These are phyloP conservation scores for Daubentonia madagascariensis DNA, from an alignment of 2,113 vertebrate genomes.

Conservation along the genomic window DNA sequence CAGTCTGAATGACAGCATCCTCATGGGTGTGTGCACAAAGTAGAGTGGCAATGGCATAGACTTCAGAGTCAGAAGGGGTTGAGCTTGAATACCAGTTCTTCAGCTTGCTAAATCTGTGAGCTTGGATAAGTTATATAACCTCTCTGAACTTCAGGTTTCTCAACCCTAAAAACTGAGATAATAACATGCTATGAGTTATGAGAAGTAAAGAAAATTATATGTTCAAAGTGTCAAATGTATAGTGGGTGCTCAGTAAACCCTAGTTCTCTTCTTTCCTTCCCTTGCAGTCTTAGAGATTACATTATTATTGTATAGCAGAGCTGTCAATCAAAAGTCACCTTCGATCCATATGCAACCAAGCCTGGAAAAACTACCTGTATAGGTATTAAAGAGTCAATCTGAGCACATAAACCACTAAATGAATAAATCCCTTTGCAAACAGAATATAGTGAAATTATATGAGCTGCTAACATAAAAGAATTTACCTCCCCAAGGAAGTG, in stretches of 20 bases:
- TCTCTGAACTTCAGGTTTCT: conserved; percentile 47
- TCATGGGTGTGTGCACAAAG: neutral
- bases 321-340: neutral
- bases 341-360: neutral
- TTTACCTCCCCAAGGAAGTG: neutral
- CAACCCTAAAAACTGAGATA: conserved; percentile 35
- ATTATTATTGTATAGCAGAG: neutral
- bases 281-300: neutral
- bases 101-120: conserved; percentile 35
- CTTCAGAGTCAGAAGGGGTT: neutral
- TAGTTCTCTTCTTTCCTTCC: neutral
- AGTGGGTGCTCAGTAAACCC: neutral
- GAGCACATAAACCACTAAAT: conserved; percentile 12
- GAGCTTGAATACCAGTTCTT: neutral
- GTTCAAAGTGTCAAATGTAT: conserved; percentile 37
- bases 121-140: conserved; percentile 54
- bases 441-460: neutral
- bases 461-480: neutral
- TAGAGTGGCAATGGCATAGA: neutral
- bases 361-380: neutral
- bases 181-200: conserved; percentile 48
- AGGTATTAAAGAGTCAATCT: neutral
- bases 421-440: neutral
- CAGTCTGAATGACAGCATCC: neutral
- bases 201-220: conserved; percentile 44